A percentile compares a stretch with the other conserved stretches of the same genome.
Conservation (phyloP, 2,113 vertebrate species). For the Atlantisia rogersi region DNA sequence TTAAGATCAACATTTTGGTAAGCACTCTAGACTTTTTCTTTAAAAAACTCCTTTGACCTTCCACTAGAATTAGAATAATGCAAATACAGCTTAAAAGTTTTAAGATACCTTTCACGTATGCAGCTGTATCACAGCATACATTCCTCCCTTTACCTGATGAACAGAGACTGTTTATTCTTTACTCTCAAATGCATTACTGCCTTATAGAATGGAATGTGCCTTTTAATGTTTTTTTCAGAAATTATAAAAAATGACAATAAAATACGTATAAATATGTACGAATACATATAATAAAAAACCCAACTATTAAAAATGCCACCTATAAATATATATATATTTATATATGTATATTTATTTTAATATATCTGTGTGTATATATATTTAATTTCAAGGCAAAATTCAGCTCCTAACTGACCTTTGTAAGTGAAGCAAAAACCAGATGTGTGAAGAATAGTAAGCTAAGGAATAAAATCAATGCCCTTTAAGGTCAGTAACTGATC, state of each 20-base stretch:
- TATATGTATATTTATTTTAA: too few relatives aligned
- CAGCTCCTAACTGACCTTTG: not conserved
- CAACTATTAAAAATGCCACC: not conserved
- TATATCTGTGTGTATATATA: too few relatives aligned
- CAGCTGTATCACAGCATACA: not conserved
- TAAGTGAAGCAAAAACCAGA: not conserved
- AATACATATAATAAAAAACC: not conserved
- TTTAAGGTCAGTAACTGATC: not conserved
- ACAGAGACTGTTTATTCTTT: not conserved
- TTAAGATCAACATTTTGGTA: not conserved
- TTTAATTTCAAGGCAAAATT: not conserved
- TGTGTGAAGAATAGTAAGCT: not conserved
- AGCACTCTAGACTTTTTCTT: not conserved
- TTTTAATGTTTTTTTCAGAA: not conserved
- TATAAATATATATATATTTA: not conserved
- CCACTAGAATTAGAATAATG: not conserved
- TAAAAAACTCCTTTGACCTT: not conserved
- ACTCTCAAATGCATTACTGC: not conserved
- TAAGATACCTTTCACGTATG: not conserved
- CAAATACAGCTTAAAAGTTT: not conserved
- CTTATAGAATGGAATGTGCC: fast-evolving
- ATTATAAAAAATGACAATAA: not conserved
- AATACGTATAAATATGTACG: not conserved
- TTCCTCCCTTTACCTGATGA: not conserved
- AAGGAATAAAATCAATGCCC: not conserved